These are phyloP conservation scores for Sander vitreus DNA, from an alignment of 2,113 vertebrate genomes.

Conservation along the genomic window DNA sequence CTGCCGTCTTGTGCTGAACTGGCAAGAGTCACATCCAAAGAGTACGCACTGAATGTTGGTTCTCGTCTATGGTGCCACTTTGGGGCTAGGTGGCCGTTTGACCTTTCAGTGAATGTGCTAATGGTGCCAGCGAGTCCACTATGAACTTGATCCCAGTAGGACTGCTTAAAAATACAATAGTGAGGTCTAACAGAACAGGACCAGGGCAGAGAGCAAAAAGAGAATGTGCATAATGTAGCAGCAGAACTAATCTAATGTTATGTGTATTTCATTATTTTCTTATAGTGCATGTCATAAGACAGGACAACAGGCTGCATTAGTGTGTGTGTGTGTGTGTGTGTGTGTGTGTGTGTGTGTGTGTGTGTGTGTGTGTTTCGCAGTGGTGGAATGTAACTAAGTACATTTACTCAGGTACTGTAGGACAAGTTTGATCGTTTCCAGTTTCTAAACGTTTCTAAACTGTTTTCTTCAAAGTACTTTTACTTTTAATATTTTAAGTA, in stretches of 20 bases:
- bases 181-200: neutral
- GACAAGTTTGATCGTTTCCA: too few species aligned
- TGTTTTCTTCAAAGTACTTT: too few species aligned
- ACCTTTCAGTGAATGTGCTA: constrained; percentile 66
- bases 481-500: too few species aligned
- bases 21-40: constrained; percentile 15
- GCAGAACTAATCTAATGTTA: neutral
- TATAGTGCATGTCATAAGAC: neutral
- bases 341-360: neutral
- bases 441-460: too few species aligned
- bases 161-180: constrained; percentile 34
- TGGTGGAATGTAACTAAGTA: too few species aligned
- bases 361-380: neutral
- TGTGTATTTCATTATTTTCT: constrained; percentile 8
- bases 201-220: neutral
- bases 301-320: neutral
- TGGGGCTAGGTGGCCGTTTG: constrained; percentile 21
- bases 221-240: neutral
- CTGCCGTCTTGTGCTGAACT: constrained; percentile 6
- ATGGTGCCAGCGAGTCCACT: constrained; percentile 33
- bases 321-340: neutral
- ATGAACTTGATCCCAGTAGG: constrained; percentile 40
- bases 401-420: too few species aligned
- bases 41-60: neutral
- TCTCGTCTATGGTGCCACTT: constrained; percentile 23